A percentile compares a stretch with the other conserved stretches of the same genome.
These are phyloP conservation scores for Tillus elongatus DNA, from an alignment of 2,888 invertebrate species.

Conservation along the genomic window DNA sequence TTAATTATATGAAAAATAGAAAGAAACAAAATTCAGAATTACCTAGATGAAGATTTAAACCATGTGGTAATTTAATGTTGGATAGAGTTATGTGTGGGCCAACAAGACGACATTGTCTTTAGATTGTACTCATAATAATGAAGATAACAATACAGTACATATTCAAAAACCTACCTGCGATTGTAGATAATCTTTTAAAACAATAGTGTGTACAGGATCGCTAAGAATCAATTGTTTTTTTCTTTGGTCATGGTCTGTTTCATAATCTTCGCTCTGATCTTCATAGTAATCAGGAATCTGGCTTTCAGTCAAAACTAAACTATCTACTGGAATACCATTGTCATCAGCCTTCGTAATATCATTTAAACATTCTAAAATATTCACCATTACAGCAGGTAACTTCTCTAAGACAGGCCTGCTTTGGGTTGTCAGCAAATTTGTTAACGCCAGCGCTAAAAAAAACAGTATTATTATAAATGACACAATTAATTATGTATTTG, in stretches of 20 bases:
- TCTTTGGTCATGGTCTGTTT: conserved; percentile 68
- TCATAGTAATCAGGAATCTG: conserved; percentile 43
- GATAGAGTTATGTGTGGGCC: too few relatives aligned
- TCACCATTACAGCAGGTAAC: conserved; percentile 63
- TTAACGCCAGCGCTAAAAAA: conserved; percentile 48
- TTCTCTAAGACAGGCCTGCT: conserved; percentile 60
- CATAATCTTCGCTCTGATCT: conserved; percentile 51
- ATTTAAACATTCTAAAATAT: conserved; percentile 67
- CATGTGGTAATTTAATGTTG: too few relatives aligned
- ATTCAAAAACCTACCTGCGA: conserved; percentile 60
- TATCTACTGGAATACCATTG: conserved; percentile 42
- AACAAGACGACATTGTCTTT: too few relatives aligned
- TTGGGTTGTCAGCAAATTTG: conserved; percentile 58
- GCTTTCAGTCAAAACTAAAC: conserved; percentile 35
- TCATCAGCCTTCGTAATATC: conserved; percentile 69
- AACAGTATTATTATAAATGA: conserved; percentile 8
- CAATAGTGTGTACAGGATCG: conserved; percentile 75
- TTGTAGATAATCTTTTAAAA: conserved; percentile 61
- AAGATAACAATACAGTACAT: too few relatives aligned
- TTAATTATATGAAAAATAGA: too few relatives aligned
- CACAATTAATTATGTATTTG: too few relatives aligned
- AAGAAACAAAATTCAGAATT: too few relatives aligned
- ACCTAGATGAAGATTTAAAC: too few relatives aligned
- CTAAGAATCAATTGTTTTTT: conserved; percentile 56
- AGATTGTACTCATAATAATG: too few relatives aligned